phyloP scores from a whole-genome alignment of 1,140 invertebrate species.

The Drosophila nasuta region DNA sequence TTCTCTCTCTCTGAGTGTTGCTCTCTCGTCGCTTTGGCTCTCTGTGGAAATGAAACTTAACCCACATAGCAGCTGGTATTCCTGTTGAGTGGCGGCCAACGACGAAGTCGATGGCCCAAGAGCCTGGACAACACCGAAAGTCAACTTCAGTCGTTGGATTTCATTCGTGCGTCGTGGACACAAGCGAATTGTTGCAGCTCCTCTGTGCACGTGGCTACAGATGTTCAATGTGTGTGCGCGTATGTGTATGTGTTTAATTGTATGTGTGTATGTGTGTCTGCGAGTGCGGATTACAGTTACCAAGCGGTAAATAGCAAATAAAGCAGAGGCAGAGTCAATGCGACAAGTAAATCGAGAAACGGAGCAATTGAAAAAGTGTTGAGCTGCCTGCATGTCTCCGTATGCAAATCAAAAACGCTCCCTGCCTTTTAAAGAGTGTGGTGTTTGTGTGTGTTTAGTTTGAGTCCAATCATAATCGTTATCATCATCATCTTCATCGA shows the following conservation, averaged over 20 bases:
- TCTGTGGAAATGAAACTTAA: slow-evolving; percentile 52
- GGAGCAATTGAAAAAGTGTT: slow-evolving; percentile 59
- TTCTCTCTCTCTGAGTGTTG: background rate
- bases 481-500: slow-evolving; percentile 13
- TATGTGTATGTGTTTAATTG: slow-evolving; percentile 12
- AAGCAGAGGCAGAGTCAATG: slow-evolving; percentile 14
- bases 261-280: slow-evolving; percentile 15
- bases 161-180: slow-evolving; percentile 79
- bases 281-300: slow-evolving; percentile 2
- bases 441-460: slow-evolving; percentile 37
- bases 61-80: slow-evolving; percentile 49
- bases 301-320: slow-evolving; percentile 13
- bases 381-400: slow-evolving; percentile 11
- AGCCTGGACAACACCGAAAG: slow-evolving; percentile 49
- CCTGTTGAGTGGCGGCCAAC: slow-evolving; percentile 10
- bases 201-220: slow-evolving; percentile 53
- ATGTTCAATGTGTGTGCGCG: slow-evolving; percentile 7
- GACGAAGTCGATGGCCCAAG: slow-evolving; percentile 38
- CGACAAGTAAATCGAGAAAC: slow-evolving; percentile 29
- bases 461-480: background rate
- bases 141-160: slow-evolving; percentile 78
- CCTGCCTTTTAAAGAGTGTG: slow-evolving; percentile 18
- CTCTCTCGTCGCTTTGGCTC: background rate
- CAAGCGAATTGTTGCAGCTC: slow-evolving; percentile 44
- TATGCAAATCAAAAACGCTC: slow-evolving; percentile 33